These are phyloP conservation scores for Morone saxatilis DNA, from an alignment of 2,113 vertebrate genomes.

Conservation along the genomic window DNA sequence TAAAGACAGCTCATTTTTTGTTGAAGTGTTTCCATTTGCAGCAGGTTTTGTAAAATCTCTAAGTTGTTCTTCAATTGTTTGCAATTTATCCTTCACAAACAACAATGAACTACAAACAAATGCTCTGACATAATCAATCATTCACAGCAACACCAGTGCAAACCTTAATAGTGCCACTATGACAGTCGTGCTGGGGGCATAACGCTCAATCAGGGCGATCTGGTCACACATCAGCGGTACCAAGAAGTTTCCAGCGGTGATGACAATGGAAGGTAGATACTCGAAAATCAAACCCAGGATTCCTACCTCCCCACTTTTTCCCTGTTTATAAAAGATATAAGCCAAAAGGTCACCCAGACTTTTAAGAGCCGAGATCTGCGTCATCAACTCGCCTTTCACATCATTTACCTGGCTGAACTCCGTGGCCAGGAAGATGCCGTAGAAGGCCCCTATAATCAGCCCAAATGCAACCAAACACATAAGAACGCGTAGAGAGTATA, in stretches of 20 bases:
- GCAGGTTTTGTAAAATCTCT: neutral
- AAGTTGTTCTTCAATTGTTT: too few species aligned
- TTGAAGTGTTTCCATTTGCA: neutral
- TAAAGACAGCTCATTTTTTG: too few species aligned
- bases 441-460: constrained; percentile 84
- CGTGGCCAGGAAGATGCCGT: constrained; percentile 80
- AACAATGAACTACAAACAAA: neutral
- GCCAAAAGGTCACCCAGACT: neutral
- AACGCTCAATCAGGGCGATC: constrained; percentile 84
- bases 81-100: neutral
- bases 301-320: neutral
- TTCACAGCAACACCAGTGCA: neutral
- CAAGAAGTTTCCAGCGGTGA: constrained; percentile 88
- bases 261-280: constrained; percentile 90
- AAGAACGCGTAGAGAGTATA: constrained; percentile 79
- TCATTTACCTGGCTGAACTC: constrained; percentile 82
- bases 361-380: neutral
- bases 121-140: neutral
- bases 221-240: constrained; percentile 87
- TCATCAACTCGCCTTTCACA: neutral
- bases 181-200: constrained; percentile 84
- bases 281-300: constrained; percentile 81
- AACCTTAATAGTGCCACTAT: constrained; percentile 83
- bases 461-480: constrained; percentile 77
- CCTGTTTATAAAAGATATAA: constrained; percentile 22